Conservation (phyloP, 2,888 invertebrate species). For the Apomyelois bistriatella region DNA sequence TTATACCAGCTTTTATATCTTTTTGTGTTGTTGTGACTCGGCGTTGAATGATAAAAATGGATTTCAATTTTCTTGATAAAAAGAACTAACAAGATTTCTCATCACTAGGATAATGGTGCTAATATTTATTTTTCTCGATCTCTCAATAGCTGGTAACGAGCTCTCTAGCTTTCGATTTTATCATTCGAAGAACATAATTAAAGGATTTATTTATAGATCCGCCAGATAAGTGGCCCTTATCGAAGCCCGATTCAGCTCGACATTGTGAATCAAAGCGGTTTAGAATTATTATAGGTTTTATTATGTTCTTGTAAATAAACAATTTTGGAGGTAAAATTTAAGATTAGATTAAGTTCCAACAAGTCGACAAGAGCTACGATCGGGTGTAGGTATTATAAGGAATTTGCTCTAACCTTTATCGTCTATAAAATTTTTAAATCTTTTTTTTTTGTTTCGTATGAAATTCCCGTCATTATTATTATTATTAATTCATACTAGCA, state of each 20-base stretch:
- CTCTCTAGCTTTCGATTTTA: not conserved
- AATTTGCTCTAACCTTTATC: too few species aligned
- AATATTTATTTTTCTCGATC: not conserved
- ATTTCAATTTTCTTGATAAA: too few species aligned
- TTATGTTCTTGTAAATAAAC: not conserved
- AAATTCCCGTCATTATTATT: too few species aligned
- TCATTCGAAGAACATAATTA: not conserved
- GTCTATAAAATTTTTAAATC: too few species aligned
- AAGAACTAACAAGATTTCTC: not conserved
- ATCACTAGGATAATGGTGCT: not conserved
- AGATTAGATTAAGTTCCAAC: too few species aligned
- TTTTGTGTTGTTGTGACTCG: too few species aligned
- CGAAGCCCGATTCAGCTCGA: not conserved
- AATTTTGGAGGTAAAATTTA: too few species aligned
- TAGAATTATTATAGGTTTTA: not conserved
- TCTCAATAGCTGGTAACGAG: constrained; percentile 3
- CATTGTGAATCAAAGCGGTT: not conserved
- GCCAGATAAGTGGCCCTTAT: not conserved
- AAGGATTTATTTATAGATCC: not conserved
- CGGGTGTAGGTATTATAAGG: too few species aligned
- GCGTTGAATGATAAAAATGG: not conserved
- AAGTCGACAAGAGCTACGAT: too few species aligned
- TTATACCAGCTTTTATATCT: too few species aligned
- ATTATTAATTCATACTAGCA: too few species aligned
- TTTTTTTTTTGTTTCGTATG: too few species aligned